phyloP scores from a whole-genome alignment of 1,140 invertebrate genomes.

The Lutraria rhynchaena region DNA sequence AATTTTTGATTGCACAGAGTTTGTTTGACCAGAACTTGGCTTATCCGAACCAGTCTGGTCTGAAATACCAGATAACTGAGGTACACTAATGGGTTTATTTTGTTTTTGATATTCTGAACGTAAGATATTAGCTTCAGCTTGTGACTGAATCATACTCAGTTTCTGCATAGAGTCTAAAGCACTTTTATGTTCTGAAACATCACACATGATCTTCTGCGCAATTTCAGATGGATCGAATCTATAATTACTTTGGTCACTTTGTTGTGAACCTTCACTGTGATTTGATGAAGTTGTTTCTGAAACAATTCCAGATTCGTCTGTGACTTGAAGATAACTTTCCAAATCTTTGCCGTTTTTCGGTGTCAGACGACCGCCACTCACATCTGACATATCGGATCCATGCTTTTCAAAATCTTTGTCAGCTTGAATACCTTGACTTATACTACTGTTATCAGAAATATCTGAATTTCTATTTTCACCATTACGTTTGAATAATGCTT shows the following conservation, averaged over 20 bases:
- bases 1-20: constrained; percentile 41
- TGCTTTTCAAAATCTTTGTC: constrained; percentile 40
- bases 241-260: constrained; percentile 57
- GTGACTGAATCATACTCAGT: constrained; percentile 62
- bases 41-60: background rate
- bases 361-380: constrained; percentile 50
- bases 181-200: constrained; percentile 70
- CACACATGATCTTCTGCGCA: constrained; percentile 74
- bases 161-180: constrained; percentile 74
- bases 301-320: constrained; percentile 65
- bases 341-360: constrained; percentile 50
- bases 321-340: constrained; percentile 50
- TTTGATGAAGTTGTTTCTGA: constrained; percentile 64
- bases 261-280: constrained; percentile 67
- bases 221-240: constrained; percentile 69
- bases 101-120: constrained; percentile 60
- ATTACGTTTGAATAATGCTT: constrained; percentile 57
- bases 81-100: background rate
- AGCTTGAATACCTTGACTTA: constrained; percentile 62
- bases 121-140: constrained; percentile 25
- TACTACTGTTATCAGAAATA: constrained; percentile 67
- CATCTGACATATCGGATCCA: constrained; percentile 54
- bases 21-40: background rate
- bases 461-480: constrained; percentile 63
- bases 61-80: background rate